Conservation (phyloP, 2,888 invertebrate species). For the Oscheius myriophilus region DNA sequence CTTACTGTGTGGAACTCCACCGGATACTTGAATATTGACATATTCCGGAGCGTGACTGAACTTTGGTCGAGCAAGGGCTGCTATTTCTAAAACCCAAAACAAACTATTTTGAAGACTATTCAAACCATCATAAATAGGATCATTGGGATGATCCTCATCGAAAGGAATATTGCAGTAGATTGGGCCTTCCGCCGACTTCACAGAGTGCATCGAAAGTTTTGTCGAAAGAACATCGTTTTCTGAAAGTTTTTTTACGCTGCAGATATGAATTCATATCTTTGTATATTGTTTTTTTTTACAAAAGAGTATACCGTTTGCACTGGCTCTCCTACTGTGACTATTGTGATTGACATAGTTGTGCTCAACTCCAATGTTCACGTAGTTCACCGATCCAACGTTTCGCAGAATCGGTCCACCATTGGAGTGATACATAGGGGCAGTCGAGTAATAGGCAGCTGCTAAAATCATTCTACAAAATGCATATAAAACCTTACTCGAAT, state of each 20-base stretch:
- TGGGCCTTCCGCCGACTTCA: constrained; percentile 4
- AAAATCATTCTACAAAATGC: neutral
- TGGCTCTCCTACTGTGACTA: constrained; percentile 15
- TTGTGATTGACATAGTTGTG: constrained; percentile 10
- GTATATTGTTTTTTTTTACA: too few relatives aligned
- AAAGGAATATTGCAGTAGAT: constrained; percentile 16
- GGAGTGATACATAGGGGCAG: neutral
- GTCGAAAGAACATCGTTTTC: constrained; percentile 12
- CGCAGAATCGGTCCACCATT: constrained; percentile 1
- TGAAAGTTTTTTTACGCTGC: too few relatives aligned
- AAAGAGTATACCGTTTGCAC: constrained; percentile 22
- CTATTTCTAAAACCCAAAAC: constrained; percentile 5
- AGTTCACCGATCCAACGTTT: constrained; percentile 12
- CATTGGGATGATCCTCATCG: constrained; percentile 1
- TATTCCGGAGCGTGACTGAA: constrained; percentile 19
- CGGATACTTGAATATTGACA: constrained; percentile 15
- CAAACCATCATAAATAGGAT: constrained; percentile 10
- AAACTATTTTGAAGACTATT: neutral
- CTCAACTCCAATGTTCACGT: constrained; percentile 11
- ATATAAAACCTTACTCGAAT: constrained; percentile 10
- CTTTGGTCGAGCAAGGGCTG: neutral
- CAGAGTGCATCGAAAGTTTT: constrained; percentile 16
- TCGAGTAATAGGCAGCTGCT: constrained; percentile 29
- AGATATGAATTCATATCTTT: too few relatives aligned
- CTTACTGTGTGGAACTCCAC: constrained; percentile 10